These are phyloP conservation scores for Medauroidea extradentata DNA, from an alignment of 1,140 invertebrate genomes.

Conservation along the genomic window DNA sequence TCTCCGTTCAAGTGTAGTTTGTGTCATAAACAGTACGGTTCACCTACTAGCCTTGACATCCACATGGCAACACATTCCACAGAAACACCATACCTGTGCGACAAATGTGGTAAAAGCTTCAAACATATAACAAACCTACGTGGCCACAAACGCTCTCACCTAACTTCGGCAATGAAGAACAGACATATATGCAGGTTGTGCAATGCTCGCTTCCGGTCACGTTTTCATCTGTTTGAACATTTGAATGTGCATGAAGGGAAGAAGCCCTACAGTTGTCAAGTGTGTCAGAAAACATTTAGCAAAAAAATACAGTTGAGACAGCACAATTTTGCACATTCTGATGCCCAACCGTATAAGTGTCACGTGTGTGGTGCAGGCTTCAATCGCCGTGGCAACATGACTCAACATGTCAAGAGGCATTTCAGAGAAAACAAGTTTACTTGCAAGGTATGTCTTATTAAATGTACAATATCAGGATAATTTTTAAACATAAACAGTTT, in stretches of 20 bases:
- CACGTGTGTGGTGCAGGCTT: slow-evolving; percentile 52
- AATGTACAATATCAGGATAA: no score
- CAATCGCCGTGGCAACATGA: slow-evolving; percentile 43
- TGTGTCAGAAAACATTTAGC: slow-evolving; percentile 45
- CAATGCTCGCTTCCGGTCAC: slow-evolving; percentile 17
- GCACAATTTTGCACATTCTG: slow-evolving; percentile 46
- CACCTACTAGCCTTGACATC: slow-evolving; percentile 38
- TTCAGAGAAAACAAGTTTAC: slow-evolving; percentile 5
- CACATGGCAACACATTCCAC: slow-evolving; percentile 32
- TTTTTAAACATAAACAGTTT: no score
- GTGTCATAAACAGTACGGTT: slow-evolving; percentile 37
- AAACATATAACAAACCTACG: slow-evolving; percentile 46
- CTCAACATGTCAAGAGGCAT: slow-evolving; percentile 38
- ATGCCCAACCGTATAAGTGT: slow-evolving; percentile 49
- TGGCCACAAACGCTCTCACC: slow-evolving; percentile 41
- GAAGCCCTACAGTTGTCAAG: slow-evolving; percentile 43
- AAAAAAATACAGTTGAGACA: slow-evolving; percentile 41
- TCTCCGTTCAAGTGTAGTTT: slow-evolving; percentile 32
- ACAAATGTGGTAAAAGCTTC: slow-evolving; percentile 50
- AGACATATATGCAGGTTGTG: slow-evolving; percentile 4
- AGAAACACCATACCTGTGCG: slow-evolving; percentile 43
- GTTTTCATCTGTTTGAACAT: slow-evolving; percentile 43
- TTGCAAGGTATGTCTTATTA: slow-evolving; percentile 1
- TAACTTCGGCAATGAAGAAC: slow-evolving; percentile 35
- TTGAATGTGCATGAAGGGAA: slow-evolving; percentile 40